These are phyloP conservation scores for Diplolepis rosae DNA, from an alignment of 2,888 invertebrate species.

Conservation along the genomic window DNA sequence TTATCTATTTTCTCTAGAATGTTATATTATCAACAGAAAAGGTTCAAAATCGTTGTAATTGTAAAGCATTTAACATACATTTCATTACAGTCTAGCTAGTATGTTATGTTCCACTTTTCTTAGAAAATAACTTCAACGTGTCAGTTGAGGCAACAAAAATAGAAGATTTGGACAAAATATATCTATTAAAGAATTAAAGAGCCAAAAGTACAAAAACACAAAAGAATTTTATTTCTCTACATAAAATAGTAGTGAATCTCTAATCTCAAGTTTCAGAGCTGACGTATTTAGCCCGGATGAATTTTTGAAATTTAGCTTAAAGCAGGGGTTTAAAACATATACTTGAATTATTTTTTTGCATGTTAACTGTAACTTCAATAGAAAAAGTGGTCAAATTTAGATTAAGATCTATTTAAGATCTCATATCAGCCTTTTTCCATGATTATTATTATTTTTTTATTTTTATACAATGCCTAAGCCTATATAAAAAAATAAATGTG, in stretches of 20 bases:
- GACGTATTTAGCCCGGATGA: background rate
- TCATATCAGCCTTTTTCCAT: background rate
- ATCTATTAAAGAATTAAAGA: constrained; percentile 1
- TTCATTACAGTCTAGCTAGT: constrained; percentile 10
- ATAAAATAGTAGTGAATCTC: background rate
- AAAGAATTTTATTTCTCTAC: constrained; percentile 9
- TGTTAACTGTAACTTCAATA: background rate
- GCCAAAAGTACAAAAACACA: constrained; percentile 1
- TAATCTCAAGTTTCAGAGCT: background rate
- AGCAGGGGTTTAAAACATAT: background rate
- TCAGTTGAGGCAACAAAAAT: background rate
- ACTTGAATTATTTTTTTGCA: constrained; percentile 9
- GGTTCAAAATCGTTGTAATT: constrained; percentile 22
- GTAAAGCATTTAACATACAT: background rate
- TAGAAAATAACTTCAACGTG: background rate
- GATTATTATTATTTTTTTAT: background rate
- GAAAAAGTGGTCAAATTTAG: constrained; percentile 9
- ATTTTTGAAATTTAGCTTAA: background rate
- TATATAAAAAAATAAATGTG: background rate
- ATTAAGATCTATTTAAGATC: background rate
- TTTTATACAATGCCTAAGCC: background rate
- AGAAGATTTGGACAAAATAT: background rate
- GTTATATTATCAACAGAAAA: constrained; percentile 21
- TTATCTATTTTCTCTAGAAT: constrained; percentile 27
- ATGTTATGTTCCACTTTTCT: background rate